Evolutionary conservation across 2,113 vertebrate species (phyloP).

Genomic region (Catharus fuscescens): DNA sequence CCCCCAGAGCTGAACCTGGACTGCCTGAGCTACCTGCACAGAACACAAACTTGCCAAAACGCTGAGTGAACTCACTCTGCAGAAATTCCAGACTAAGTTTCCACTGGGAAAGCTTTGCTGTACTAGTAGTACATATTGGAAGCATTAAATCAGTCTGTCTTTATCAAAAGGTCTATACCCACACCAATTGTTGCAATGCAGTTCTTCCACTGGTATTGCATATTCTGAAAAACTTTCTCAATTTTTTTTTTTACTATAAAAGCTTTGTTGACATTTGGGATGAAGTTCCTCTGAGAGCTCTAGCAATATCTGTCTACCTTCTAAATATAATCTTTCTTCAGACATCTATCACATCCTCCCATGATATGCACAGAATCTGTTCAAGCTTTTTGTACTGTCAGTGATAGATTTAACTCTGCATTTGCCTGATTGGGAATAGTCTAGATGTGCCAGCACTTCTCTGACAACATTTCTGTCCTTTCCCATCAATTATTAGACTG

Average conservation of each 20-base stretch:
- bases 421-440: not conserved
- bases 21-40: not conserved
- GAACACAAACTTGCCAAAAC: not conserved
- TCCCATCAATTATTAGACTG: not conserved
- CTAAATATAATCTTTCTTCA: not conserved
- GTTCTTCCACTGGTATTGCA: not conserved
- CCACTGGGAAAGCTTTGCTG: not conserved
- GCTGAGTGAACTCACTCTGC: not conserved
- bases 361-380: not conserved
- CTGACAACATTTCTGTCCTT: not conserved
- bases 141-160: not conserved
- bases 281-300: not conserved
- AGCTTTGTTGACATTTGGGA: not conserved
- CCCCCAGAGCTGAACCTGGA: not conserved
- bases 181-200: not conserved
- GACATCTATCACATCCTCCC: not conserved
- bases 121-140: too few species aligned
- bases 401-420: not conserved
- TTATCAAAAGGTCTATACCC: accelerated
- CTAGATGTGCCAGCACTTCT: not conserved
- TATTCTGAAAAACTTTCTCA: not conserved
- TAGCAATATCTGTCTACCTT: not conserved
- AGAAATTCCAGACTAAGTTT: not conserved
- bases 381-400: not conserved
- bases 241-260: not conserved